Evolutionary conservation across 2,113 vertebrate genomes (phyloP), one percentile per base, ranked within the genome.

Genomic region (Emydura subglobosa): DNA sequence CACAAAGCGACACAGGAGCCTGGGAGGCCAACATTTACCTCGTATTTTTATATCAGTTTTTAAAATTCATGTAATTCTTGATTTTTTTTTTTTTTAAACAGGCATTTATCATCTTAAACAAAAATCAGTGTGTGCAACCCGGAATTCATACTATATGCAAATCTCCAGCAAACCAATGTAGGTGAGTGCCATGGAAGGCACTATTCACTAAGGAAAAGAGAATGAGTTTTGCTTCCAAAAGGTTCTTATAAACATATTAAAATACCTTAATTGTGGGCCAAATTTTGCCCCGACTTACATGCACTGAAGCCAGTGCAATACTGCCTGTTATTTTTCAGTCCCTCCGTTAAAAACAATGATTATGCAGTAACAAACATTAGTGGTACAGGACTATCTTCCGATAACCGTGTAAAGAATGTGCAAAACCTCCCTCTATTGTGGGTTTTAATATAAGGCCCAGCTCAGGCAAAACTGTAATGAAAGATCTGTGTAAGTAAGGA

Each of bases 171-270:
- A 10, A 4, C 24, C 54, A 10, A 16, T 31, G 0, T 27, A 49
- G 1, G 1, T 1, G 6, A 0, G 0, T 21, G 53, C 0, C 0
- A 44, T 11, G 14, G 16, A 59, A 39, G 53, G n/a, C 16, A 81
- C 50, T 31, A 59, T 4, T 74, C 17, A 12, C 10, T 57, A 83
- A 21, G 83, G 49, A 21, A 76, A 76, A 76, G 10, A 27, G 76
- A 65, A 61, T 2, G 16, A 34, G 42, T 14, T 1, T 65, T 0
- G 0, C 74, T 39, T 83, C 29, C 61, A 44, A 50, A 47, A 44
- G 72, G n/a, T 68, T 0, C 0, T 82, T 31, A 50, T 59, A 84
- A 92, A 25, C 0, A 55, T 25, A 29, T 68, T n/a, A 34, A 68
- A 22, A 29, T 0, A 1, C 2, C 1, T 1, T 4, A 27, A 21